Base-by-base conservation (phyloP, 2,797 vertebrate species). In the Takifugu rubripes region DNA sequence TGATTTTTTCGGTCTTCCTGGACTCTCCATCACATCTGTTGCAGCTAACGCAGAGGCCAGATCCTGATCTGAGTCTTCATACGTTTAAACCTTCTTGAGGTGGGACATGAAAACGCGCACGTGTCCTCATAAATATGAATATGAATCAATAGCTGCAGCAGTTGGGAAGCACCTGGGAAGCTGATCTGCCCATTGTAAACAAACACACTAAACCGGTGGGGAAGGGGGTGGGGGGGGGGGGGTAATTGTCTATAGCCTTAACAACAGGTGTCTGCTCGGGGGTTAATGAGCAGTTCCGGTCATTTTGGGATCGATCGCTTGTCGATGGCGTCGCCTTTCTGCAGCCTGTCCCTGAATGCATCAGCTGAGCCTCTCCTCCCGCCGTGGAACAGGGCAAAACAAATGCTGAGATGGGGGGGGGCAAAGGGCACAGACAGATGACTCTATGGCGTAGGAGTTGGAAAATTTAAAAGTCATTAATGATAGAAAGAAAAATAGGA, bases 391-490 rank as follows among this genome's bases (percentile, higher is more conserved):
- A 29, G 12, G 36, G 36, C 4, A 14, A 3, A 40, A 40, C 36
- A 40, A 40, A 29, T 7, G 24, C 67, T 61, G 50, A 54, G 51
- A 58, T 65, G 24, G 25, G 66, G 56, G 58, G 68, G 52, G 68
- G 58, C 25, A 55, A 50, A 70, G 59, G 54, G 61, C 54, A 57
- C 54, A 62, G 60, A 54, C 59, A 9, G 5, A 61, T 53, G 54
- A 74, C 25, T 54, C 40, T 51, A 31, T 2, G 8, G 3, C 54
- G 66, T 63, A 50, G 65, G 74, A 77, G 72, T 64, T 65, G 54
- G 61, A 53, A 68, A 67, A 71, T 83, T 70, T 69, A 45, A 79
- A 74, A 78, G 75, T 61, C 79, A 79, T 67, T 73, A 82, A 86
- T 84, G 75, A 78, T 50, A 71, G 59, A 64, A 68, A 75, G 50